Conservation (phyloP, 2,797 vertebrate genomes). For the Bovichtus diacanthus region DNA sequence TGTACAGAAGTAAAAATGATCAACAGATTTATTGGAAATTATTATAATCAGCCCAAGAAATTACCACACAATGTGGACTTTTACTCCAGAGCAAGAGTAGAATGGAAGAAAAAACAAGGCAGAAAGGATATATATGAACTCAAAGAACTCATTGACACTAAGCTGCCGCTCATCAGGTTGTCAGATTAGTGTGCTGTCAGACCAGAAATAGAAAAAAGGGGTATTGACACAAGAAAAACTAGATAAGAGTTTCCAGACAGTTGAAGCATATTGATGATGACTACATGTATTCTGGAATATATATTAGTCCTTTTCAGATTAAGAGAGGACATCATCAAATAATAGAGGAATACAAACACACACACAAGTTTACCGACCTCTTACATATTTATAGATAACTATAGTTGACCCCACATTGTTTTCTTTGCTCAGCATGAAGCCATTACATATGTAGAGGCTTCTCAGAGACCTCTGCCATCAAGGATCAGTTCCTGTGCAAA, state of each 20-base stretch:
- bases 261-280: not conserved
- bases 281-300: not conserved
- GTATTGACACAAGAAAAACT: not conserved
- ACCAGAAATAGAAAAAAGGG: not conserved
- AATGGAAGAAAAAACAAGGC: not conserved
- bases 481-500: not conserved
- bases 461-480: not conserved
- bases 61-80: not conserved
- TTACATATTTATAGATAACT: not conserved
- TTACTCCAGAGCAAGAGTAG: not conserved
- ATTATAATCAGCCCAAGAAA: not conserved
- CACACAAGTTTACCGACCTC: not conserved
- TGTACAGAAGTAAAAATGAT: not conserved
- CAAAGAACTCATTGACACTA: not conserved
- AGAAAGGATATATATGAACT: not conserved
- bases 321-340: too few species aligned
- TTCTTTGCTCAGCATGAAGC: not conserved
- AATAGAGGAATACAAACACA: too few species aligned
- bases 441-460: not conserved
- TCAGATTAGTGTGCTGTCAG: not conserved
- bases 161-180: not conserved
- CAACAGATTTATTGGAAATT: not conserved
- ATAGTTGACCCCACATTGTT: not conserved
- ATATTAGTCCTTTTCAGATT: not conserved
- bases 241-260: not conserved